Evolutionary conservation across 1,140 invertebrate species (phyloP).

Genomic region (Ips typographus): DNA sequence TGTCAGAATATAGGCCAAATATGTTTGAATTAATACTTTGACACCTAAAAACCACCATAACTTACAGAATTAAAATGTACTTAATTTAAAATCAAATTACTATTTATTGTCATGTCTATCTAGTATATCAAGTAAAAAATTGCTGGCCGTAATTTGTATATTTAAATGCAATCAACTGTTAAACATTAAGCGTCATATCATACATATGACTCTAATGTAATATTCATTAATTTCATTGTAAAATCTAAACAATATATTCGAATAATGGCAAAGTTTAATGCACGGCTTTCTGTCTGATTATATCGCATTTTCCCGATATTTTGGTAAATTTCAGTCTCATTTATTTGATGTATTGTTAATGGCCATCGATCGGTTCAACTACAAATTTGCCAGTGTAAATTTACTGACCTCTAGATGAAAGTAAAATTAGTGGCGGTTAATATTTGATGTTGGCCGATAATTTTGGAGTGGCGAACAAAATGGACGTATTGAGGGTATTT

Average conservation of each 20-base stretch:
- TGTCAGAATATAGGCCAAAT: too few species aligned
- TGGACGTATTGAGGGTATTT: constrained; percentile 30
- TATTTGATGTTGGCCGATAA: constrained; percentile 29
- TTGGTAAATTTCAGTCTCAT: constrained; percentile 28
- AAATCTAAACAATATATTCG: constrained; percentile 28
- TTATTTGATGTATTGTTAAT: constrained; percentile 35
- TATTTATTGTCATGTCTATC: too few species aligned
- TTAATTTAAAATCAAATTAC: too few species aligned
- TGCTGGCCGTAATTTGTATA: too few species aligned
- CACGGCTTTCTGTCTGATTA: neutral
- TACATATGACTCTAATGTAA: constrained; percentile 15
- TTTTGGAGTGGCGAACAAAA: constrained; percentile 31
- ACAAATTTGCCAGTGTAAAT: constrained; percentile 32
- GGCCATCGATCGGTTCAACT: constrained; percentile 27
- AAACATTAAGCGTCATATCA: constrained; percentile 8
- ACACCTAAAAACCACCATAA: too few species aligned
- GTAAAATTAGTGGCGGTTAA: constrained; percentile 31
- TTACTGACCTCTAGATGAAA: constrained; percentile 28
- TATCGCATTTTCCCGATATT: constrained; percentile 26
- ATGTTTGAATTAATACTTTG: too few species aligned
- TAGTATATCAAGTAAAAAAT: too few species aligned
- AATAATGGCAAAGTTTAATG: constrained; percentile 16
- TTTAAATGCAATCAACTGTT: constrained; percentile 11
- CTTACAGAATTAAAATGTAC: too few species aligned
- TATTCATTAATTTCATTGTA: constrained; percentile 22